Evolutionary conservation across 1,140 invertebrate genomes (phyloP).

Genomic region (Drosophila nebulosa): DNA sequence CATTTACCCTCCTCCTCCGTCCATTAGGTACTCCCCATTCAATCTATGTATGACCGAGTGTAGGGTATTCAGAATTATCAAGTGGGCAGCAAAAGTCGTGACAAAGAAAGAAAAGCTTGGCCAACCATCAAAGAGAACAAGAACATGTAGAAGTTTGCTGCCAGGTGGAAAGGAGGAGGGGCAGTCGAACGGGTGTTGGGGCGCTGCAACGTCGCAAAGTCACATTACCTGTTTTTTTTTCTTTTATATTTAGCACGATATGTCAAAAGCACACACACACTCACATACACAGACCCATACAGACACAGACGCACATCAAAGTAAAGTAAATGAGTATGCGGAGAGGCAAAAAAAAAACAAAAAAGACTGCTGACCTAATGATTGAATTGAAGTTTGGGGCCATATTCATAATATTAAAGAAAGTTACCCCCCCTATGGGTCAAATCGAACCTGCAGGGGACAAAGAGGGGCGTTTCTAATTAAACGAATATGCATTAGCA

Average conservation of each 20-base stretch:
- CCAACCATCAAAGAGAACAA: conserved; percentile 7
- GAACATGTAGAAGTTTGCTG: background rate
- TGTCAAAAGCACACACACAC: conserved; percentile 48
- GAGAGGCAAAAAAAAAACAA: background rate
- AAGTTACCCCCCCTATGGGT: background rate
- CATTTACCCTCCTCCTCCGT: too few relatives aligned
- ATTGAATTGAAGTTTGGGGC: conserved; percentile 11
- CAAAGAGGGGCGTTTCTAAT: too few relatives aligned
- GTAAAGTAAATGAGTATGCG: background rate
- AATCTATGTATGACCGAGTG: background rate
- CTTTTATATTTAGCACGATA: conserved; percentile 45
- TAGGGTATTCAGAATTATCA: background rate
- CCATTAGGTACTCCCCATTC: background rate
- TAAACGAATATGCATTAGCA: too few relatives aligned
- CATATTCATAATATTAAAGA: background rate
- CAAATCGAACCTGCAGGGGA: too few relatives aligned
- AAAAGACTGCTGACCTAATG: conserved; percentile 15
- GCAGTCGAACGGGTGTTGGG: conserved; percentile 13
- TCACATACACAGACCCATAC: conserved; percentile 10
- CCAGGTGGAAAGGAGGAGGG: background rate
- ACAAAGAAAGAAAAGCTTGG: conserved; percentile 15
- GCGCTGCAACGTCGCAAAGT: conserved; percentile 33
- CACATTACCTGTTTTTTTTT: conserved; percentile 29
- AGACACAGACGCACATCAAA: background rate
- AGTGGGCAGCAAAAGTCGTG: conserved; percentile 19